Evolutionary conservation across 1,140 invertebrate species (phyloP).

Genomic region (Tetramorium simillimum): DNA sequence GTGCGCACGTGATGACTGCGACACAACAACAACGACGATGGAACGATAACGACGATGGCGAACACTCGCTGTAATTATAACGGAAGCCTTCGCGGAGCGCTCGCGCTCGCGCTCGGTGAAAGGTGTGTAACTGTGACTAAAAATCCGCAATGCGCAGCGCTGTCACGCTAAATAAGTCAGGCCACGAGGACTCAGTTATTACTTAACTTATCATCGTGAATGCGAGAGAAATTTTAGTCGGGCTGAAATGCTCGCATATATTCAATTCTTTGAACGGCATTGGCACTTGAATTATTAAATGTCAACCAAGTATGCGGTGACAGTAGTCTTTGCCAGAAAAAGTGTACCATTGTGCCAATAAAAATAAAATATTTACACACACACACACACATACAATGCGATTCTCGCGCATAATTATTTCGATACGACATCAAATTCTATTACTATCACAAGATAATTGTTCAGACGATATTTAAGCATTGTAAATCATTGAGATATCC

Average conservation of each 20-base stretch:
- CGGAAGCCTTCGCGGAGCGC: not conserved
- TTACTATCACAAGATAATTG: not conserved
- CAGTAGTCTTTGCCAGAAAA: not conserved
- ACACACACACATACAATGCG: not conserved
- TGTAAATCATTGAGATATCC: not conserved
- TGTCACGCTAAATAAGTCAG: constrained; percentile 61
- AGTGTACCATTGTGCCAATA: not conserved
- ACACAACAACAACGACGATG: constrained; percentile 35
- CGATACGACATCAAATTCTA: not conserved
- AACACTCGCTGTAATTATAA: constrained; percentile 63
- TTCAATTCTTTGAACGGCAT: not conserved
- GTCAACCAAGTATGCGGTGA: not conserved
- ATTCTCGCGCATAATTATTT: constrained; percentile 18
- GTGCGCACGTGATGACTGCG: constrained; percentile 16
- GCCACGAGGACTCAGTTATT: constrained; percentile 53
- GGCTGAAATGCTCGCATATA: not conserved
- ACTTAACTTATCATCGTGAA: constrained; percentile 38
- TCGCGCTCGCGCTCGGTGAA: constrained; percentile 49
- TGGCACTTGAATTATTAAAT: not conserved
- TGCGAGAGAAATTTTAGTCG: constrained; percentile 38
- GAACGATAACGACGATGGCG: constrained; percentile 29
- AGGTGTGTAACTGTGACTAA: constrained; percentile 57
- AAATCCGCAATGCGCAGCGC: constrained; percentile 44
- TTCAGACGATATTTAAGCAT: not conserved
- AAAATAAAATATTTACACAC: not conserved